phyloP scores from a whole-genome alignment of 2,797 vertebrate genomes.

The Macroramphosus scolopax region DNA sequence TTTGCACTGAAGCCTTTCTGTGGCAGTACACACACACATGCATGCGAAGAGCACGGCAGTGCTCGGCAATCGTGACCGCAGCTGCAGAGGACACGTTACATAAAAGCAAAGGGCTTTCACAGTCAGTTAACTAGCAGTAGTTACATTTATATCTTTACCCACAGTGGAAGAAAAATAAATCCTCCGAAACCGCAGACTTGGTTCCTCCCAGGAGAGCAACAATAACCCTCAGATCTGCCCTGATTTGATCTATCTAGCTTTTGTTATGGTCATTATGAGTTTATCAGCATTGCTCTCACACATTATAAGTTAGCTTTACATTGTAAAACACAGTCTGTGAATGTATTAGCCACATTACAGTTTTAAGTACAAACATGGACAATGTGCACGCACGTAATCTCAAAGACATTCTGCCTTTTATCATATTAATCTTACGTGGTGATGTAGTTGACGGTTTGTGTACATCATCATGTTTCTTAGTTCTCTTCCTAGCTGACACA shows the following conservation, averaged over 20 bases:
- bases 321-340: no score
- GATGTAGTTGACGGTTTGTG: no score
- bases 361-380: no score
- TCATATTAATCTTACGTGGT: no score
- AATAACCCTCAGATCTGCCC: slow-evolving; percentile 1
- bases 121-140: slow-evolving; percentile 21
- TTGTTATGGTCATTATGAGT: slow-evolving; percentile 7
- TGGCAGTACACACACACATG: slow-evolving; percentile 16
- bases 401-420: no score
- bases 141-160: slow-evolving; percentile 17
- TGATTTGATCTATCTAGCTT: slow-evolving; percentile 10
- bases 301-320: no score
- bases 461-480: no score
- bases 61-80: slow-evolving; percentile 49
- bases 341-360: no score
- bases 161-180: slow-evolving; percentile 15
- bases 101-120: slow-evolving; percentile 34
- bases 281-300: slow-evolving; percentile 4
- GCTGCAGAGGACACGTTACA: slow-evolving; percentile 48
- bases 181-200: not conserved
- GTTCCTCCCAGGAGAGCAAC: not conserved
- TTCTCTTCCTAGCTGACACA: no score
- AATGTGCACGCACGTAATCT: no score
- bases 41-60: slow-evolving; percentile 9
- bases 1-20: slow-evolving; percentile 17